Conservation (phyloP, 2,888 invertebrate species). For the Agrotis ipsilon region DNA sequence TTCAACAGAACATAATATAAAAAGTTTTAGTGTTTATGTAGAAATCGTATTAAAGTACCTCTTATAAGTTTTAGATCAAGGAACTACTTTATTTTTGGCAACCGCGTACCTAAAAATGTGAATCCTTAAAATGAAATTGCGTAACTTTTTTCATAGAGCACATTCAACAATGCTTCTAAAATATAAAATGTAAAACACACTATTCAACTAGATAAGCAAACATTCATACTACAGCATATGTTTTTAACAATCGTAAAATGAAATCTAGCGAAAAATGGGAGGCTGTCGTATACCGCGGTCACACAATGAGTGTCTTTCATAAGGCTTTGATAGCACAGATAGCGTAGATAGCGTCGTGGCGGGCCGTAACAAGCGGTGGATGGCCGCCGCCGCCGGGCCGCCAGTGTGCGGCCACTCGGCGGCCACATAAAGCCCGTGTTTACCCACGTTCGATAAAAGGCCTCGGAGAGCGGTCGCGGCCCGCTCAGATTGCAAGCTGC, state of each 20-base stretch:
- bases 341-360: constrained; percentile 43
- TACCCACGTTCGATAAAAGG: constrained; percentile 50
- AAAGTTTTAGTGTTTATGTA: not conserved
- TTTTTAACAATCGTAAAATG: constrained; percentile 40
- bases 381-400: not conserved
- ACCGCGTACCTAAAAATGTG: not conserved
- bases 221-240: not conserved
- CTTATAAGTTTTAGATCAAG: not conserved
- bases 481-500: constrained; percentile 31
- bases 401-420: constrained; percentile 4
- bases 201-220: not conserved
- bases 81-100: not conserved
- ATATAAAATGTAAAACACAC: not conserved
- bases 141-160: not conserved
- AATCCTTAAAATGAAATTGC: not conserved
- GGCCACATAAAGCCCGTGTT: constrained; percentile 51
- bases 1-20: not conserved
- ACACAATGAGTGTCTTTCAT: constrained; percentile 43
- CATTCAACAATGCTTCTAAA: not conserved
- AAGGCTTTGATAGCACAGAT: constrained; percentile 34
- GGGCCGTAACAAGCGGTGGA: constrained; percentile 14
- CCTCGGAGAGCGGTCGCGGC: constrained; percentile 35
- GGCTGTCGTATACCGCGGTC: not conserved
- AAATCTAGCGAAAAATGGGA: constrained; percentile 25
- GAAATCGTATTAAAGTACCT: too few species aligned